Percentiles rank a stretch among this genome's conserved stretches.
These are phyloP conservation scores for Galleria mellonella DNA, from an alignment of 1,140 invertebrate genomes.

Conservation along the genomic window DNA sequence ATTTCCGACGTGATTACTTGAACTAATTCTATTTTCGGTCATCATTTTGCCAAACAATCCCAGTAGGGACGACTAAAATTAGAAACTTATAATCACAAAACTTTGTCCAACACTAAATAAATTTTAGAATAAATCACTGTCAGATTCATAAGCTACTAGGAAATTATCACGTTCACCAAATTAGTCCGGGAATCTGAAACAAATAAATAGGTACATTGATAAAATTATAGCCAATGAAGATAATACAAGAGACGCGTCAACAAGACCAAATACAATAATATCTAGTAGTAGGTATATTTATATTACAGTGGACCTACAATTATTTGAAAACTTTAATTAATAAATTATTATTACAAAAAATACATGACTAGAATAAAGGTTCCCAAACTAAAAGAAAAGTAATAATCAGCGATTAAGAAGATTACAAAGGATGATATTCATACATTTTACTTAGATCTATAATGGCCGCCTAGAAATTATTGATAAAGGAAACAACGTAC, in stretches of 20 bases:
- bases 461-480: conserved; percentile 49
- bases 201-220: conserved; percentile 24
- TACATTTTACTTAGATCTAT: conserved; percentile 41
- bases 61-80: conserved; percentile 65
- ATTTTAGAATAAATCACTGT: conserved; percentile 68
- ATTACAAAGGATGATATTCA: conserved; percentile 41
- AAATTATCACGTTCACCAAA: conserved; percentile 68
- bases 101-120: conserved; percentile 66
- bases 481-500: conserved; percentile 2
- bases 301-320: not conserved
- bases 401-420: conserved; percentile 26
- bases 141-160: conserved; percentile 59
- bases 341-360: not conserved
- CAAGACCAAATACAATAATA: conserved; percentile 18
- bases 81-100: conserved; percentile 66
- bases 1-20: conserved; percentile 75
- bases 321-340: not conserved
- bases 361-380: not conserved
- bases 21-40: conserved; percentile 76
- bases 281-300: not conserved
- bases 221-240: conserved; percentile 20
- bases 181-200: conserved; percentile 62
- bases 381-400: conserved; percentile 8
- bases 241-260: conserved; percentile 61
- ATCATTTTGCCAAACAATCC: conserved; percentile 73